phyloP scores from a whole-genome alignment of 2,797 vertebrate genomes.

The Eulemur coronatus region DNA sequence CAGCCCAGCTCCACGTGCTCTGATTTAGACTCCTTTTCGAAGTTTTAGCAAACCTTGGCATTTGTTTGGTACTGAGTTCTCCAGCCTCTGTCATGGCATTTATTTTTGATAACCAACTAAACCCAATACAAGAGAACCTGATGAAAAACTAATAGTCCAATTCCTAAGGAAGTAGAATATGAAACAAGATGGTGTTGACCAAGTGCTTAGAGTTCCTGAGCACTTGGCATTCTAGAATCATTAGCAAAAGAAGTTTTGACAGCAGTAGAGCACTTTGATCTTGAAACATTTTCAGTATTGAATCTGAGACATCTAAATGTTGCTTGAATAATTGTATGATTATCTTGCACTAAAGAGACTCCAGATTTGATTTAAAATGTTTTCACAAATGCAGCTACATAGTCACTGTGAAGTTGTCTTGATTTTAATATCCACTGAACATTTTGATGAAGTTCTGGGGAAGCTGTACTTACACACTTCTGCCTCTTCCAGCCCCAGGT shows the following conservation, averaged over 20 bases:
- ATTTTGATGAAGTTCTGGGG: not conserved
- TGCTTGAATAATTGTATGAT: not conserved
- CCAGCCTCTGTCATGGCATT: not conserved
- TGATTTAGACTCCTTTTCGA: not conserved
- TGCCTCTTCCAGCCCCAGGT: not conserved
- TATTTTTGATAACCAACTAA: constrained; percentile 43
- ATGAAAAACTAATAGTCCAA: not conserved
- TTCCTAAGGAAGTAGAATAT: not conserved
- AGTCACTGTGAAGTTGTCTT: not conserved
- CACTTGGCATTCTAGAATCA: not conserved
- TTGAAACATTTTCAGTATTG: not conserved
- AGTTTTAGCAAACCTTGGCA: constrained; percentile 12
- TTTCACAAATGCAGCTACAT: not conserved
- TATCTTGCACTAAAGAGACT: not conserved
- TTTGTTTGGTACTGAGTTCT: constrained; percentile 20
- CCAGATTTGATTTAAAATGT: not conserved
- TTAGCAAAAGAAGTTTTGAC: constrained; percentile 10
- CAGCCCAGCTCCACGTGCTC: not conserved
- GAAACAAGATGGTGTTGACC: constrained; percentile 41
- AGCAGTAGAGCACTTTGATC: not conserved
- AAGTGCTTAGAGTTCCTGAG: not conserved
- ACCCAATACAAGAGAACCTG: not conserved
- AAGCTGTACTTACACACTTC: not conserved
- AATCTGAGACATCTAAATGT: not conserved
- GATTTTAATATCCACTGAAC: not conserved